Conservation (phyloP, 2,888 invertebrate species). For the Elaeidobius kamerunicus region DNA sequence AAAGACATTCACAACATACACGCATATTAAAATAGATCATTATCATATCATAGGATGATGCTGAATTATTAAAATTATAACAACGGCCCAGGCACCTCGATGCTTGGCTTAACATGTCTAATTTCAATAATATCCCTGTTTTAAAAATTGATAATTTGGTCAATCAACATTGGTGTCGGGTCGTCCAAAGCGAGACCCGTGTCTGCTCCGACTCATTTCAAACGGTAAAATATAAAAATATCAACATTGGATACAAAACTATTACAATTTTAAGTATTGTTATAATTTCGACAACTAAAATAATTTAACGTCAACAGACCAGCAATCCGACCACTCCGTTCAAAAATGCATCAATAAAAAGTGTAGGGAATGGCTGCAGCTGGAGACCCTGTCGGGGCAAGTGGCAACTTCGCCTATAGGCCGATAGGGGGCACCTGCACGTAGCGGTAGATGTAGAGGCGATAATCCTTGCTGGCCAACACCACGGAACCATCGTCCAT, state of each 20-base stretch:
- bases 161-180: conserved; percentile 40
- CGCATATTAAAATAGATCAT: conserved; percentile 52
- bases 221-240: conserved; percentile 46
- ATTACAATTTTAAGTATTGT: conserved; percentile 42
- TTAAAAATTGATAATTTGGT: conserved; percentile 48
- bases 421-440: conserved; percentile 89
- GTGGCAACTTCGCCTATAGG: conserved; percentile 53
- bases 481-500: conserved; percentile 99
- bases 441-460: conserved; percentile 98
- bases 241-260: conserved; percentile 48
- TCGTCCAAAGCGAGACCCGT: conserved; percentile 17
- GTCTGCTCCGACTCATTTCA: conserved; percentile 22
- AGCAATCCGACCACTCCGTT: conserved; percentile 47
- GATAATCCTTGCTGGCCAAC: conserved; percentile 98
- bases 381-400: conserved; percentile 43
- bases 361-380: conserved; percentile 47
- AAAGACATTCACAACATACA: conserved; percentile 51
- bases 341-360: conserved; percentile 51
- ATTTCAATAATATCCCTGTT: conserved; percentile 47
- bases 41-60: conserved; percentile 45
- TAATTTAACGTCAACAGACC: conserved; percentile 41
- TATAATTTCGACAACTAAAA: conserved; percentile 38
- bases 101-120: conserved; percentile 47
- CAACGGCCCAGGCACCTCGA: conserved; percentile 47
- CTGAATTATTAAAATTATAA: conserved; percentile 43